Percentiles rank a stretch among this genome's conserved stretches.
Conservation (phyloP, 2,113 vertebrate genomes). For the Nerophis ophidion region DNA sequence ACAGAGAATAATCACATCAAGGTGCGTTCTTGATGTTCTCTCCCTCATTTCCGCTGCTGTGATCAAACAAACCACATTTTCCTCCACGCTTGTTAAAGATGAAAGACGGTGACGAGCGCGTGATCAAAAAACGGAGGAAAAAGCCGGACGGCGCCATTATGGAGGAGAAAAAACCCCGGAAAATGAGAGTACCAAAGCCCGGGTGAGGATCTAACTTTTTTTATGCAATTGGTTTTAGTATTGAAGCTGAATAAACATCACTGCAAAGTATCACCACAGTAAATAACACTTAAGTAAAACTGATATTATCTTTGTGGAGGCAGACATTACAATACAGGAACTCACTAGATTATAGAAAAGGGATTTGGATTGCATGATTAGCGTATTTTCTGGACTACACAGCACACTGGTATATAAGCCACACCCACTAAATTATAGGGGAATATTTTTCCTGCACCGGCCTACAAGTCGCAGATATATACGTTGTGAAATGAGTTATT, state of each 20-base stretch:
- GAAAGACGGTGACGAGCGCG: conserved; percentile 86
- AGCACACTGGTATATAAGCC: too few species aligned
- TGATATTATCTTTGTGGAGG: too few species aligned
- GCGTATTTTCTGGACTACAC: too few species aligned
- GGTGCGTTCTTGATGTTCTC: conserved; percentile 61
- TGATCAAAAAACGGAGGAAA: conserved; percentile 87
- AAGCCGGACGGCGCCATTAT: conserved; percentile 85
- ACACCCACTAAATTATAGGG: too few species aligned
- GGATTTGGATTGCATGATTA: too few species aligned
- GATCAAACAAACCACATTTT: not conserved
- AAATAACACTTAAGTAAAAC: too few species aligned
- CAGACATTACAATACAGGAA: too few species aligned
- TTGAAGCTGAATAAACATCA: not conserved
- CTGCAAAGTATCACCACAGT: too few species aligned
- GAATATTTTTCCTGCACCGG: too few species aligned
- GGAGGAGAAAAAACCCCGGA: conserved; percentile 92
- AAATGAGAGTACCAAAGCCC: conserved; percentile 85
- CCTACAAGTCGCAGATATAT: too few species aligned
- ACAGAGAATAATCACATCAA: conserved; percentile 83
- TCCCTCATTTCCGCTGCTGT: not conserved
- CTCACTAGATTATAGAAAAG: too few species aligned
- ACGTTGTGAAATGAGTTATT: too few species aligned
- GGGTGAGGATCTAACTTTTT: conserved; percentile 71
- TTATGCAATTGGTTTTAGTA: not conserved
- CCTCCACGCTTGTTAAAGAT: conserved; percentile 63